Conservation (phyloP, 2,888 invertebrate species). For the Masnerella sp. region DNA sequence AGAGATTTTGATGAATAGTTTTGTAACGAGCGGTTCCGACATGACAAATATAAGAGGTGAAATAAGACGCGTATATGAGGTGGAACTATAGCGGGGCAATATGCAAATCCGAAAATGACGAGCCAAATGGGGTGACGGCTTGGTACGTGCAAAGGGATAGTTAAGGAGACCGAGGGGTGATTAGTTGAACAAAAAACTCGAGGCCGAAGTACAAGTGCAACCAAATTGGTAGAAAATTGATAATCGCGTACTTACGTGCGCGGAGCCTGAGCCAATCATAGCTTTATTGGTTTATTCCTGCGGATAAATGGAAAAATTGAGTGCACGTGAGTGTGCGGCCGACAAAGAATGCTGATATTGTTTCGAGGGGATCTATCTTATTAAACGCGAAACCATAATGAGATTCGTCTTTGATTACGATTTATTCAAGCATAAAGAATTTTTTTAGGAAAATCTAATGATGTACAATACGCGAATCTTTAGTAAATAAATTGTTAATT, state of each 20-base stretch:
- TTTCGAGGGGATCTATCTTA: slow-evolving; percentile 35
- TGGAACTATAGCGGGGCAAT: slow-evolving; percentile 70
- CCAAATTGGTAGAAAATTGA: slow-evolving; percentile 78
- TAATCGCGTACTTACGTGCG: slow-evolving; percentile 69
- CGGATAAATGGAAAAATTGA: slow-evolving; percentile 50
- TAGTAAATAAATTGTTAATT: no score
- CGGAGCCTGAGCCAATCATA: slow-evolving; percentile 46
- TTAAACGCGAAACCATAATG: slow-evolving; percentile 29
- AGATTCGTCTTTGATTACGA: slow-evolving; percentile 17
- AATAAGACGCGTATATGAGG: slow-evolving; percentile 55
- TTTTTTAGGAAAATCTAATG: no score
- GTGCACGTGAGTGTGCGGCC: slow-evolving; percentile 5
- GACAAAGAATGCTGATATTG: slow-evolving; percentile 20
- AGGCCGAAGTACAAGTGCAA: slow-evolving; percentile 75
- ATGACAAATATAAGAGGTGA: slow-evolving; percentile 55
- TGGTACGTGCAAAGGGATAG: slow-evolving; percentile 68
- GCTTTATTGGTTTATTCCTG: slow-evolving; percentile 57
- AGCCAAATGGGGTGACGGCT: slow-evolving; percentile 62
- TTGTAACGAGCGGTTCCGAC: slow-evolving; percentile 48
- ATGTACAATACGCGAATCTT: no score
- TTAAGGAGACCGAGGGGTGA: slow-evolving; percentile 72
- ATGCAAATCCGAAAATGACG: slow-evolving; percentile 70
- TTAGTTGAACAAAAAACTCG: slow-evolving; percentile 75
- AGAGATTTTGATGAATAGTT: slow-evolving; percentile 40
- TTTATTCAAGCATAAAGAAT: no score